phyloP scores from a whole-genome alignment of 2,797 vertebrate species.

The Tiaroga cobitis region DNA sequence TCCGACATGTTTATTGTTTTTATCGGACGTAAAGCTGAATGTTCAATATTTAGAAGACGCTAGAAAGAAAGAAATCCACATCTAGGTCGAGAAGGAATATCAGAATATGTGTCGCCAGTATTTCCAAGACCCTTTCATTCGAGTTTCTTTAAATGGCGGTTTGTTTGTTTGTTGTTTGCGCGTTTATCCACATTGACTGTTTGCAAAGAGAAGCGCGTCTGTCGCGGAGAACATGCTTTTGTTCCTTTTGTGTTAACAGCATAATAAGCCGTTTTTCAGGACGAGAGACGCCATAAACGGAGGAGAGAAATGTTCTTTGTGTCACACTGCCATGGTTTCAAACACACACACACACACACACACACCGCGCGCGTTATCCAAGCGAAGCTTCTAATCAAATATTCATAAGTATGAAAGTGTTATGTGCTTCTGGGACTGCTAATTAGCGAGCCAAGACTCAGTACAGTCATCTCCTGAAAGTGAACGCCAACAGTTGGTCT shows the following conservation, averaged over 20 bases:
- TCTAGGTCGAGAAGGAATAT: neutral
- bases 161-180: constrained; percentile 11
- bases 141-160: constrained; percentile 3
- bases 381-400: constrained; percentile 53
- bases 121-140: neutral
- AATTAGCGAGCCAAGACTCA: constrained; percentile 50
- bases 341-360: neutral
- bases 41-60: neutral
- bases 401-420: constrained; percentile 44
- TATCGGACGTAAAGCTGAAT: neutral
- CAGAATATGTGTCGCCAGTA: neutral
- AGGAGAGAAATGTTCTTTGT: neutral
- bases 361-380: neutral
- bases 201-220: constrained; percentile 3
- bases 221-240: constrained; percentile 2
- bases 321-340: neutral
- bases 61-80: neutral
- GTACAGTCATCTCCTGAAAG: constrained; percentile 54
- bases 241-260: constrained; percentile 34
- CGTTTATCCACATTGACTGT: constrained; percentile 5
- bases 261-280: constrained; percentile 31
- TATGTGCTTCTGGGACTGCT: constrained; percentile 53
- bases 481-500: constrained; percentile 58
- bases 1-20: neutral
- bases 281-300: neutral